These are phyloP conservation scores for Apus apus DNA, from an alignment of 2,113 vertebrate species.

Conservation along the genomic window DNA sequence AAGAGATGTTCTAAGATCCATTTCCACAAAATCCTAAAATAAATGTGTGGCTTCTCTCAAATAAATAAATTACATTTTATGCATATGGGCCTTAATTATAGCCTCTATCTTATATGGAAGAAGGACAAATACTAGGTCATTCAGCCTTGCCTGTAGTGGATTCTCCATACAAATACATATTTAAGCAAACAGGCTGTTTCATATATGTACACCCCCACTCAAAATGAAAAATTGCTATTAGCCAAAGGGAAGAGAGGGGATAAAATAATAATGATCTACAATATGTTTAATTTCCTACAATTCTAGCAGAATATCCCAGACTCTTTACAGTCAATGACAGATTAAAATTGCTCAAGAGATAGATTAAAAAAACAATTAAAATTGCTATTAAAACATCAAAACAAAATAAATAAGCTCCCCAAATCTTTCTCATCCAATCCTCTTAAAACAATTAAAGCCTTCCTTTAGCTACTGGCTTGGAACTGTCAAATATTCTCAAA, in stretches of 20 bases:
- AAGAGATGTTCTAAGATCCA: neutral
- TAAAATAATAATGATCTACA: neutral
- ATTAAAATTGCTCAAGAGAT: constrained; percentile 35
- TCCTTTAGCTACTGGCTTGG: constrained; percentile 15
- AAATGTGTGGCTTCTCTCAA: neutral
- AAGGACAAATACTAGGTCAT: neutral
- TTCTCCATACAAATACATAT: neutral
- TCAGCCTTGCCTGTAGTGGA: neutral
- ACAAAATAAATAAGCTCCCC: constrained; percentile 47
- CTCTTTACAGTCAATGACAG: constrained; percentile 14
- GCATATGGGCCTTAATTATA: neutral
- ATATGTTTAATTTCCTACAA: neutral
- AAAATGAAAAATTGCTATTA: neutral
- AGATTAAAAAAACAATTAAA: constrained; percentile 54
- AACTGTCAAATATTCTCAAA: constrained; percentile 40
- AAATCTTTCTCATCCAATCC: constrained; percentile 58
- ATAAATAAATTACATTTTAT: neutral
- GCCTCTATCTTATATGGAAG: neutral
- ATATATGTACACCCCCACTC: neutral
- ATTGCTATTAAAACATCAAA: constrained; percentile 42
- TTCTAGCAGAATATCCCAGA: neutral
- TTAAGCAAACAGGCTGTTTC: neutral
- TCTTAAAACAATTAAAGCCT: constrained; percentile 50
- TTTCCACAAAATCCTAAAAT: neutral
- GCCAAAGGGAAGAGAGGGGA: neutral